phyloP scores from a whole-genome alignment of 2,888 invertebrate genomes.

The Vesta saturnalis region DNA sequence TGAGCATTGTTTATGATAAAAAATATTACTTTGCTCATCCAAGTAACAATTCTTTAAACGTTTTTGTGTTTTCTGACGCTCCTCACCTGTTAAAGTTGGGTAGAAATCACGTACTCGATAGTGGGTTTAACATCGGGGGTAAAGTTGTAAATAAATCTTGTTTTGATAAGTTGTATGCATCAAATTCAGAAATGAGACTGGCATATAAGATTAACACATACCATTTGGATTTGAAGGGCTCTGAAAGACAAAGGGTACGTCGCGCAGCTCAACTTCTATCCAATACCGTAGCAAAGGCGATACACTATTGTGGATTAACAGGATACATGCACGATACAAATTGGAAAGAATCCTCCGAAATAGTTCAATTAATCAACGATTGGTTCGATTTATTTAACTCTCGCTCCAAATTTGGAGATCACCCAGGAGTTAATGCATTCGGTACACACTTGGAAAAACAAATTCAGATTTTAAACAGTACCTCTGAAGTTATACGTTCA shows the following conservation, averaged over 20 bases:
- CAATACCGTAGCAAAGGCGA: neutral
- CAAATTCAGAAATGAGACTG: too few species aligned
- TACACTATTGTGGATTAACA: neutral
- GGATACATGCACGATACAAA: neutral
- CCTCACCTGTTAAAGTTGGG: neutral
- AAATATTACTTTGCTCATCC: neutral
- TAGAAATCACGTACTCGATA: neutral
- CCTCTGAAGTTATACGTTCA: neutral
- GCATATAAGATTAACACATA: too few species aligned
- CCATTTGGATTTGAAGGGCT: neutral
- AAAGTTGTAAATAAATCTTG: neutral
- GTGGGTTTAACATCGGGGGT: neutral
- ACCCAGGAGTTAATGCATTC: neutral
- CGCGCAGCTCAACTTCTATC: neutral
- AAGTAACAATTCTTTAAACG: neutral
- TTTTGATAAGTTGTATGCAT: too few species aligned
- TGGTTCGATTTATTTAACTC: neutral
- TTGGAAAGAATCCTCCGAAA: neutral
- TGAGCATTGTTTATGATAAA: neutral
- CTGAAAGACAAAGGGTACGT: neutral
- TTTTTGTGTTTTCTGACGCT: neutral
- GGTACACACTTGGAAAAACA: neutral
- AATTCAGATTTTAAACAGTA: neutral
- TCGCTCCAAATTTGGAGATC: neutral
- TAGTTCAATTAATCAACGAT: neutral